Conservation (phyloP, 2,113 vertebrate genomes). For the Scophthalmus maximus region DNA sequence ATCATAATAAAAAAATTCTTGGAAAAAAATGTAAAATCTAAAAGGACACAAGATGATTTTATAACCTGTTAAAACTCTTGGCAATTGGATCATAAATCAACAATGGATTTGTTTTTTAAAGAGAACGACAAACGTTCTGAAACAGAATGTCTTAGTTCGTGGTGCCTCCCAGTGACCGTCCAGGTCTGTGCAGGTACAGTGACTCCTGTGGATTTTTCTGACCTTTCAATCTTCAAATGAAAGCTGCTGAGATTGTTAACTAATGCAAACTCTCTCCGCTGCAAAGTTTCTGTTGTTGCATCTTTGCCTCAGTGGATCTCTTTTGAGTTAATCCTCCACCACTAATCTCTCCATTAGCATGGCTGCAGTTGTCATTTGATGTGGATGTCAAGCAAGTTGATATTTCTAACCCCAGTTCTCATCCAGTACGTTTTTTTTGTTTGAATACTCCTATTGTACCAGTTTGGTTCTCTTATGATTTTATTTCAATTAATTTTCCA, state of each 20-base stretch:
- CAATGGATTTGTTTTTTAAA: conserved; percentile 23
- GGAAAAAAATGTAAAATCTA: not conserved
- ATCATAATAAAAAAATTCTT: too few relatives aligned
- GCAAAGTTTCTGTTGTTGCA: conserved; percentile 75
- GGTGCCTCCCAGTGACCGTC: conserved; percentile 17
- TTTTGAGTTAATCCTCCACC: conserved; percentile 67
- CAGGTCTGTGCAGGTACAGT: conserved; percentile 26
- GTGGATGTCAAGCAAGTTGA: conserved; percentile 97
- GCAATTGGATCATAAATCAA: conserved; percentile 40
- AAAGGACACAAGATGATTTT: conserved; percentile 11
- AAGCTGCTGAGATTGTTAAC: conserved; percentile 85
- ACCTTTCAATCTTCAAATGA: conserved; percentile 48
- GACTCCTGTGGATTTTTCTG: conserved; percentile 68
- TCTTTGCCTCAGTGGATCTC: conserved; percentile 72
- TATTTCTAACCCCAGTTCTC: conserved; percentile 96
- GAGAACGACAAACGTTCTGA: not conserved
- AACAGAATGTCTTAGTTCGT: not conserved
- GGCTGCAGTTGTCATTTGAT: conserved; percentile 82
- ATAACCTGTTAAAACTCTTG: not conserved
- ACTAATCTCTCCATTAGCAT: conserved; percentile 82
- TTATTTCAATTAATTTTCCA: conserved; percentile 78
- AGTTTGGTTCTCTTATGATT: conserved; percentile 71
- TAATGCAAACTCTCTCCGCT: conserved; percentile 82
- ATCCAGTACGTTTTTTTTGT: conserved; percentile 86
- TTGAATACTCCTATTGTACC: conserved; percentile 84